Conservation (phyloP, 2,888 invertebrate genomes). For the Corythucha ciliata region DNA sequence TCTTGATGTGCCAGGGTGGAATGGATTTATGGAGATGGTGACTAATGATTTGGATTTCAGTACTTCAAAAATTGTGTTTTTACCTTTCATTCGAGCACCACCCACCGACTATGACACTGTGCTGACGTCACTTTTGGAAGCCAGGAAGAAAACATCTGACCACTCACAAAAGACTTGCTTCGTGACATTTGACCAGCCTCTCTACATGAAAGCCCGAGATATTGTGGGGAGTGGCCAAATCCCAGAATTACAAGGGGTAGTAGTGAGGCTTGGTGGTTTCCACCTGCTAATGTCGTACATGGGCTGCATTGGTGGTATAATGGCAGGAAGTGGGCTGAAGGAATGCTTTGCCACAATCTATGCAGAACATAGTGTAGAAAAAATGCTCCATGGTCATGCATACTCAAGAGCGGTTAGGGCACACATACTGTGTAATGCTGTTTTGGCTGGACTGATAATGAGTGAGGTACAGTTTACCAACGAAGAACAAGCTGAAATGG, state of each 20-base stretch:
- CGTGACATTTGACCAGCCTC: too few relatives aligned
- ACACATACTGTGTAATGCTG: too few relatives aligned
- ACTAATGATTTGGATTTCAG: constrained; percentile 32
- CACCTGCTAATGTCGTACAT: constrained; percentile 3
- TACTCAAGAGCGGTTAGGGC: neutral
- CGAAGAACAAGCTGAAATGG: too few relatives aligned
- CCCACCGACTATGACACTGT: constrained; percentile 8
- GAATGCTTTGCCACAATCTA: too few relatives aligned
- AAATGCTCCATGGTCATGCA: neutral
- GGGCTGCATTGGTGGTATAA: constrained; percentile 25
- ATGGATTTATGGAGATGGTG: constrained; percentile 37
- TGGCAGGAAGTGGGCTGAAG: too few relatives aligned
- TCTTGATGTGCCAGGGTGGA: constrained; percentile 33
- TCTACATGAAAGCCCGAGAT: too few relatives aligned
- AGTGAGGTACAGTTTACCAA: too few relatives aligned
- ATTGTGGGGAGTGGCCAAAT: too few relatives aligned
- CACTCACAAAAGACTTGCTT: too few relatives aligned
- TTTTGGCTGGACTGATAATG: too few relatives aligned
- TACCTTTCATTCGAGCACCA: constrained; percentile 39
- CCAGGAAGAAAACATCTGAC: neutral
- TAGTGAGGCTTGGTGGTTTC: too few relatives aligned
- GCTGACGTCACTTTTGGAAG: constrained; percentile 5
- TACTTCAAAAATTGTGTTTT: constrained; percentile 34
- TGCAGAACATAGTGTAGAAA: neutral
- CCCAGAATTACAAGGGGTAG: too few relatives aligned